Base-by-base conservation (phyloP, 2,888 invertebrate genomes). In the Bellardia bayeri region DNA sequence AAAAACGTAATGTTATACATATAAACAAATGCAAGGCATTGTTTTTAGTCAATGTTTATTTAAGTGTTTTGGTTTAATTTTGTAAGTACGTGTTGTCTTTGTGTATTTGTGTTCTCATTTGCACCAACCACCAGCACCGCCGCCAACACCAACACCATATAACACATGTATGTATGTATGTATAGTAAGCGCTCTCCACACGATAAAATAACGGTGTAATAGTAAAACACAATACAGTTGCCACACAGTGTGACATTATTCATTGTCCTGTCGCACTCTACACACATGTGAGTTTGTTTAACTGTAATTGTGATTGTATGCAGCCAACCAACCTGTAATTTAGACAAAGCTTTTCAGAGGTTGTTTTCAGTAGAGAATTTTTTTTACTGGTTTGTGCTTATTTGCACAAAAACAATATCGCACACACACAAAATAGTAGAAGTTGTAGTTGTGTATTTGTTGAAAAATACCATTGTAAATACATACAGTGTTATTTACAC, bases 21-120 rank as follows among this genome's bases (percentile, higher is more conserved):
- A 56, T 2, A 13, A 58, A 37, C 37, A 30, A 76, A 54, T 37
- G 61, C 8, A 63, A 75, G n/a, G 16, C 58, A 45, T 74, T 79
- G 66, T 61, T 72, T 78, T 64, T 45, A 61, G 23, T 69, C 61
- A 69, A 63, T 82, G 78, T 82, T 82, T 86, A 82, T 72, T 82
- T 86, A 86, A 86, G 76, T 72, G 66, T 63, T 78, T 79, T 82
- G 76, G 82, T 82, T 82, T 82, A 68, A 75, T 61, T 84, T 80
- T 68, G 63, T 51, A 49, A 69, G 69, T 61, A 54, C 45, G 42
- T 76, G 63, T 71, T 61, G 63, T 23, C 64, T 82, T 58, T 82
- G 56, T 49, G 33, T 82, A 51, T 71, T 66, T 69, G 63, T 76
- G 54, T 61, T 75, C 63, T 45, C 56, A 72, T 71, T 78, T 71